Percentiles rank a stretch among this genome's conserved stretches.
Evolutionary conservation across 2,888 invertebrate species (phyloP).

Genomic region (Coremacera marginata): DNA sequence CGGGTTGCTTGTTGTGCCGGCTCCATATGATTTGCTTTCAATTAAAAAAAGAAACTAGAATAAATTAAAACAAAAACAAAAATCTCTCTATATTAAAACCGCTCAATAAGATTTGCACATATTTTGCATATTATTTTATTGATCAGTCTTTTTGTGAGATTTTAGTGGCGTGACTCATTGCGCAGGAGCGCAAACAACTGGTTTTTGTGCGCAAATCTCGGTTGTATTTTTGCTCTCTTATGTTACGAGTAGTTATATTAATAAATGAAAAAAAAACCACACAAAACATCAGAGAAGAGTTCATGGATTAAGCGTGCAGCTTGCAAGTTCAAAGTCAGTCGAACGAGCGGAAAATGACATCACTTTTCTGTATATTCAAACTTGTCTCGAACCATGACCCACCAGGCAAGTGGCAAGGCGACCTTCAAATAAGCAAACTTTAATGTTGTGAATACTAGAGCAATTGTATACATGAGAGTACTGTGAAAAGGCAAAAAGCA

Average conservation of each 20-base stretch:
- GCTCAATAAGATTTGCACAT: no score
- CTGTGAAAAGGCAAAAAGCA: no score
- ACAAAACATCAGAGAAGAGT: background rate
- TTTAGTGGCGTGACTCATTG: slow-evolving; percentile 4
- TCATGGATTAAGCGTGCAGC: slow-evolving; percentile 5
- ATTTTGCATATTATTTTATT: no score
- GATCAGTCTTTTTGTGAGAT: background rate
- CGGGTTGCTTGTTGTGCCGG: no score
- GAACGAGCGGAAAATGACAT: slow-evolving; percentile 12
- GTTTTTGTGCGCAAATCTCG: background rate
- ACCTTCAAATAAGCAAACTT: background rate
- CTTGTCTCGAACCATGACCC: background rate
- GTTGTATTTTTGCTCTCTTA: background rate
- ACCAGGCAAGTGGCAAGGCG: background rate
- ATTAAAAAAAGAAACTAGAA: no score
- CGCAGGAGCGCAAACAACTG: slow-evolving; percentile 6
- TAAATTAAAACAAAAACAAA: no score
- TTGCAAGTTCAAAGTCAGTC: slow-evolving; percentile 21
- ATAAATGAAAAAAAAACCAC: background rate
- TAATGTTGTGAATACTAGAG: no score
- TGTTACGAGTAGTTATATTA: background rate
- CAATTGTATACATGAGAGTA: no score
- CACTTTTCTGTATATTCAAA: background rate
- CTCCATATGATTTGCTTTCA: no score
- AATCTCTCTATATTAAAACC: no score